phyloP scores from a whole-genome alignment of 2,888 invertebrate genomes.

The Scaptomyza parva region DNA sequence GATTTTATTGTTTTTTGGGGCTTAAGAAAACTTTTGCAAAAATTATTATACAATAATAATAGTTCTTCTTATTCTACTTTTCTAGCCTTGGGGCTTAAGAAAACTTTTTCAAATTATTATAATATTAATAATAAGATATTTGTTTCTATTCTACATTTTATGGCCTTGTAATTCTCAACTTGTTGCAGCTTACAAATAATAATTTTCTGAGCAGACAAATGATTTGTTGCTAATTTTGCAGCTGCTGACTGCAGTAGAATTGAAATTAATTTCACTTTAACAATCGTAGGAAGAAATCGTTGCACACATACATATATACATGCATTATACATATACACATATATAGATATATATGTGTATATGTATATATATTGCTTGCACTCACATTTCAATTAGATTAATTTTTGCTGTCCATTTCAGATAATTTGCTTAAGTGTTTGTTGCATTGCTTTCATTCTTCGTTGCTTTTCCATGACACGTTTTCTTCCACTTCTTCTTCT shows the following conservation, averaged over 20 bases:
- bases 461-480: constrained; percentile 53
- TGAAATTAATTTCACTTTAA: constrained; percentile 24
- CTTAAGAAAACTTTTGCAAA: neutral
- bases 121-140: no score
- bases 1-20: neutral
- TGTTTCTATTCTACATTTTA: neutral
- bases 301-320: constrained; percentile 25
- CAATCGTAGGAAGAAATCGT: constrained; percentile 20
- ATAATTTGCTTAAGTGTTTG: constrained; percentile 57
- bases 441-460: constrained; percentile 32
- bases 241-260: neutral
- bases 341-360: no score
- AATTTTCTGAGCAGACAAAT: constrained; percentile 2
- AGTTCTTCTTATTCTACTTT: no score
- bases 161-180: neutral
- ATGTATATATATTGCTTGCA: constrained; percentile 25
- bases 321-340: no score
- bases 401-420: constrained; percentile 43
- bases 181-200: neutral
- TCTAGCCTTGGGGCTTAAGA: neutral
- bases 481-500: neutral
- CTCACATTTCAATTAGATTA: constrained; percentile 55
- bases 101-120: neutral
- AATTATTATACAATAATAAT: no score
- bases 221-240: neutral